Evolutionary conservation across 2,888 invertebrate species (phyloP).

Genomic region (Synergus umbraculus): DNA sequence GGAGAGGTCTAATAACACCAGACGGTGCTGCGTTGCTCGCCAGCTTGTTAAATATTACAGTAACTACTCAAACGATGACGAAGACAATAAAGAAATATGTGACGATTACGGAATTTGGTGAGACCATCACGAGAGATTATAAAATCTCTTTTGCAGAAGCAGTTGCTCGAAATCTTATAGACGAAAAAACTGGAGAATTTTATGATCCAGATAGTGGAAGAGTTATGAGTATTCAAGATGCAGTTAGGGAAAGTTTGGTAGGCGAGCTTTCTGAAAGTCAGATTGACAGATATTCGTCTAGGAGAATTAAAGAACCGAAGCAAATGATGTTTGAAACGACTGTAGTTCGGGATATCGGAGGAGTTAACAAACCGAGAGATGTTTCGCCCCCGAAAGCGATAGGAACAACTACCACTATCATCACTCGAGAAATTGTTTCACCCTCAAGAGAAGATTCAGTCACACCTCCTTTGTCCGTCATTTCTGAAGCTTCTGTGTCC

Average conservation of each 20-base stretch:
- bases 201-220: constrained; percentile 87
- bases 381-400: constrained; percentile 59
- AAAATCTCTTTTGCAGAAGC: constrained; percentile 89
- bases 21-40: constrained; percentile 92
- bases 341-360: constrained; percentile 59
- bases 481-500: constrained; percentile 41
- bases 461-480: background rate
- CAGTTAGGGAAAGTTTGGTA: constrained; percentile 85
- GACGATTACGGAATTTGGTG: constrained; percentile 85
- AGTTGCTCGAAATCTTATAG: constrained; percentile 86
- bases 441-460: constrained; percentile 44
- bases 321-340: constrained; percentile 66
- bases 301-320: constrained; percentile 61
- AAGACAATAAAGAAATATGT: constrained; percentile 90
- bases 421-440: constrained; percentile 61
- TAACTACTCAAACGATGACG: constrained; percentile 92
- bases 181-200: constrained; percentile 87
- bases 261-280: constrained; percentile 69
- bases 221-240: constrained; percentile 87
- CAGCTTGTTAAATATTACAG: constrained; percentile 88
- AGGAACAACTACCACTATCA: constrained; percentile 69
- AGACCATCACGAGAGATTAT: constrained; percentile 77
- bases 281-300: constrained; percentile 56
- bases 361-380: constrained; percentile 38
- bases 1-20: constrained; percentile 89